These are phyloP conservation scores for Dolomedes plantarius DNA, from an alignment of 2,888 invertebrate species.

Conservation along the genomic window DNA sequence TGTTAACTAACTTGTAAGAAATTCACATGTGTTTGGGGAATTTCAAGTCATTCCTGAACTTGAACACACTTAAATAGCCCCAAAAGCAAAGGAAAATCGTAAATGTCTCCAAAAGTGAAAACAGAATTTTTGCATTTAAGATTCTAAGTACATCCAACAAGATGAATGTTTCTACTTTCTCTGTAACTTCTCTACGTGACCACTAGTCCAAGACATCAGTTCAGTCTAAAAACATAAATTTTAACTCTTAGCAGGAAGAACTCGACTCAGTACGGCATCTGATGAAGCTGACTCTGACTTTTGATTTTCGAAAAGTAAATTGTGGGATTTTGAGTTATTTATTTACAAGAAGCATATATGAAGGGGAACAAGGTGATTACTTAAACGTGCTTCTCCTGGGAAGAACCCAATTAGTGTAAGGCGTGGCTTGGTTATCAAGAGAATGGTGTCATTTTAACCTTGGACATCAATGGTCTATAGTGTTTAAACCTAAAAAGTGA, in stretches of 20 bases:
- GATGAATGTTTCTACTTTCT: neutral
- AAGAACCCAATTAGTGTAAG: constrained; percentile 48
- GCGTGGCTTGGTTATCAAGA: constrained; percentile 40
- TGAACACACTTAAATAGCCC: no score
- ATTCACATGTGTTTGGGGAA: no score
- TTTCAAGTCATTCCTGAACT: no score
- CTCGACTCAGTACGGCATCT: neutral
- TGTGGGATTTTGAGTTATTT: neutral
- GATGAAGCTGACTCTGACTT: neutral
- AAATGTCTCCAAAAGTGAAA: no score
- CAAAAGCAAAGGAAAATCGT: no score
- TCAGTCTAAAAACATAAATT: neutral
- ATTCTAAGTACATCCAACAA: neutral
- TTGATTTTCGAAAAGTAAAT: neutral
- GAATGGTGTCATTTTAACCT: constrained; percentile 58
- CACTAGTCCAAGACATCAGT: neutral
- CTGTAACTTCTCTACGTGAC: neutral
- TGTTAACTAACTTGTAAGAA: no score
- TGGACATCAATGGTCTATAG: constrained; percentile 32
- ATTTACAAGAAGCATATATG: neutral
- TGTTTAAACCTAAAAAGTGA: constrained; percentile 33
- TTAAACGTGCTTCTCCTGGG: constrained; percentile 38
- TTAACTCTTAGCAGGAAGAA: neutral
- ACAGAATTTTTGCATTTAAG: no score
- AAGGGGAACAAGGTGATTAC: neutral